Evolutionary conservation across 2,797 vertebrate species (phyloP).

Genomic region (Sebastes vulpes): DNA sequence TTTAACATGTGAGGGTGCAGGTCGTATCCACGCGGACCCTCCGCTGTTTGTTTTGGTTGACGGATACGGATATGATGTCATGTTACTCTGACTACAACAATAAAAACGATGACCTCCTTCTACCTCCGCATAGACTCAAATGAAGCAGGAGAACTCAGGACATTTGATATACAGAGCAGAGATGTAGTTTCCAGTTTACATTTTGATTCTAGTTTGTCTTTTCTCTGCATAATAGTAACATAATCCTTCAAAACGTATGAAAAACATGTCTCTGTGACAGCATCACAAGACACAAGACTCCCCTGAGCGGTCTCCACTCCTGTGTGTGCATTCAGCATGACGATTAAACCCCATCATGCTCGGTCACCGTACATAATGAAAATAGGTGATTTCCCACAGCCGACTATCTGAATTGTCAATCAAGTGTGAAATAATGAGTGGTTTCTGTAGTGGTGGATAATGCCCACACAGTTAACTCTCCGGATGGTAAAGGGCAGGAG

Average conservation of each 20-base stretch:
- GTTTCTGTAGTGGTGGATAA: conserved; percentile 13
- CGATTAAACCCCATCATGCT: conserved; percentile 25
- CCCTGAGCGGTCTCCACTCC: not conserved
- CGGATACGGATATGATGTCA: too few relatives aligned
- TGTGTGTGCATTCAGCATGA: not conserved
- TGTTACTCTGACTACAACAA: too few relatives aligned
- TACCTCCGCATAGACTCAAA: too few relatives aligned
- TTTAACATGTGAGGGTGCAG: too few relatives aligned
- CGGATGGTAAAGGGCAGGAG: conserved; percentile 27
- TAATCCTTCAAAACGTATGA: not conserved
- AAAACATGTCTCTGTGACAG: not conserved
- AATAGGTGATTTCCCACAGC: conserved; percentile 1
- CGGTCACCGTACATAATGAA: conserved; percentile 8
- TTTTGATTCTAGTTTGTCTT: not conserved
- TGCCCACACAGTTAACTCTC: conserved; percentile 18
- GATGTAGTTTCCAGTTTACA: not conserved
- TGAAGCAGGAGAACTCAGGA: not conserved
- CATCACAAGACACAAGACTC: not conserved
- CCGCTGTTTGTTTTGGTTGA: too few relatives aligned
- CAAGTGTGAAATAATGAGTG: conserved; percentile 34
- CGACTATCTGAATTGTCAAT: conserved; percentile 36
- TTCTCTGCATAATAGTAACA: not conserved
- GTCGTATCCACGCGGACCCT: too few relatives aligned
- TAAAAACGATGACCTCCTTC: too few relatives aligned
- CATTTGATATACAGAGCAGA: not conserved